Base-by-base conservation (phyloP, 1,140 invertebrate genomes). In the Drosophila eugracilis region DNA sequence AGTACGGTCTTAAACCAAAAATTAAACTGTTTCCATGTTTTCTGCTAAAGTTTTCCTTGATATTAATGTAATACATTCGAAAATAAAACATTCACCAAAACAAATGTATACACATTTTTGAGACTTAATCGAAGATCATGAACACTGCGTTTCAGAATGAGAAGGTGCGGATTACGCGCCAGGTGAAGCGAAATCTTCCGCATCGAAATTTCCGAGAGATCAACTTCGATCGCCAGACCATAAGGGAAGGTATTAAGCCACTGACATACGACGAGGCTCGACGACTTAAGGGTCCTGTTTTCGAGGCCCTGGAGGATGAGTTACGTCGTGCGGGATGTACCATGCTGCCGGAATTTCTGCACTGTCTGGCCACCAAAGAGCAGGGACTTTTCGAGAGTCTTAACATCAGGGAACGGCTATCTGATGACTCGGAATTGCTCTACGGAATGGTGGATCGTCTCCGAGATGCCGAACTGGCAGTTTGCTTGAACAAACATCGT, bases 341-440 rank as follows among this genome's bases (percentile, higher is more conserved):
- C 14, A 59, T 76, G 66, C 32, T 83, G 39, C 84, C 83, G 4
- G 78, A 83, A 5, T 84, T 88, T 3, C 5, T 88, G 21, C 62
- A 39, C 5, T 89, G 78, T 12, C 53, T 89, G 50, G 84, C 84
- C 48, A 65, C 63, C 9, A 83, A 83, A 60, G 88, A 90, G 65
- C 19, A 79, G 32, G 34, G 52, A 0, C 45, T 90, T 3, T 88
- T 75, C 15, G 69, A 88, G 0, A 52, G 72, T 2, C 26, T 76
- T 0, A 90, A 66, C 24, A 90, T 90, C 15, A 59, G 88, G 0
- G 78, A 75, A 5, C 42, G 78, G 0, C 59, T 90, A 19, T 57
- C 34, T 10, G 83, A 89, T 15, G 60, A 90, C 22, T 15, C 12
- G 3, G 53, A 63, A 4, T 26, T 90, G 54, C 73, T 90, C 45